Conservation (phyloP, 2,797 vertebrate species). For the Gobionotothen gibberifrons region DNA sequence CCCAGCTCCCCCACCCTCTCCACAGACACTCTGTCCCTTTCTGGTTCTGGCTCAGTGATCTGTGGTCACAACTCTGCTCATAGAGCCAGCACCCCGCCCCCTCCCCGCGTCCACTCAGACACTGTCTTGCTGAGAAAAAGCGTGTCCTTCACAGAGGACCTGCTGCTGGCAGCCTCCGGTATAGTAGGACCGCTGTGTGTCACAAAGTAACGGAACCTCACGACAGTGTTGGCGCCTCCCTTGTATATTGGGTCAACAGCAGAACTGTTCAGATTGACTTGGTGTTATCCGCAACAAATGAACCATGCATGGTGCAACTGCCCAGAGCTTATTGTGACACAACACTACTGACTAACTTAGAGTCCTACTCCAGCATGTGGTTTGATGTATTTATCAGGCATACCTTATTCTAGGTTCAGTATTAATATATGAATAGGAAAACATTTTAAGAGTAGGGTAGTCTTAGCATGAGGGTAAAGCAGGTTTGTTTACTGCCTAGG, state of each 20-base stretch:
- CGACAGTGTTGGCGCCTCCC: slow-evolving; percentile 22
- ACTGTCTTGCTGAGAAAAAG: slow-evolving; percentile 95
- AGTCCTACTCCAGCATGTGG: slow-evolving; percentile 37
- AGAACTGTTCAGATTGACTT: slow-evolving; percentile 13
- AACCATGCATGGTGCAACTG: slow-evolving; percentile 34
- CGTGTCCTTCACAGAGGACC: slow-evolving; percentile 97
- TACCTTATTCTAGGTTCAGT: neutral
- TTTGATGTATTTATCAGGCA: slow-evolving; percentile 23
- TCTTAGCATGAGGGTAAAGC: slow-evolving; percentile 6
- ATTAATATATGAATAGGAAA: neutral
- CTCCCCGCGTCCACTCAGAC: slow-evolving; percentile 88
- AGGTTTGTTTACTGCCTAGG: slow-evolving; percentile 8
- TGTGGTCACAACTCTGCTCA: slow-evolving; percentile 74
- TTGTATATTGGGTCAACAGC: slow-evolving; percentile 15
- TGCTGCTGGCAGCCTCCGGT: slow-evolving; percentile 96
- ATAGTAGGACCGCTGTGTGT: slow-evolving; percentile 88
- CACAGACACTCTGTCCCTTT: slow-evolving; percentile 88
- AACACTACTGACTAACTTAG: slow-evolving; percentile 14
- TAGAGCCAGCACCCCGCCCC: slow-evolving; percentile 84
- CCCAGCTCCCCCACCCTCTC: slow-evolving; percentile 93
- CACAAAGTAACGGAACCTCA: slow-evolving; percentile 43
- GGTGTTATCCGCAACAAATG: slow-evolving; percentile 24
- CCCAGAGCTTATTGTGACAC: slow-evolving; percentile 16
- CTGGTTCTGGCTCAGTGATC: slow-evolving; percentile 86
- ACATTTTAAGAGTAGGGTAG: slow-evolving; percentile 17